Percentiles rank a stretch among this genome's conserved stretches.
Conservation (phyloP, 2,888 invertebrate genomes). For the Nowickia ferox region DNA sequence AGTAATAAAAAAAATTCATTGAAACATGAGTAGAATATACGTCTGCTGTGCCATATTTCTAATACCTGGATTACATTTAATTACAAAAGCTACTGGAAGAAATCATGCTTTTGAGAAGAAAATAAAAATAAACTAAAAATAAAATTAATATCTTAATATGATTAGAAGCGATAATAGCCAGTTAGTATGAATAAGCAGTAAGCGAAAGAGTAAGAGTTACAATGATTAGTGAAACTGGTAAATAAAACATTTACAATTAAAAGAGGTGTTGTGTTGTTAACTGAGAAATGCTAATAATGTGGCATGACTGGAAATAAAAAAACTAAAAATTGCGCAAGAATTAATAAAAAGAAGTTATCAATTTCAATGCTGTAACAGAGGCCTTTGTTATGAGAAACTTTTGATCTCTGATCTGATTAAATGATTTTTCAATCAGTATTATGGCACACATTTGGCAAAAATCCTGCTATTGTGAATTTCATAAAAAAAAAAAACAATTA, state of each 20-base stretch:
- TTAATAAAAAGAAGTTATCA: too few relatives aligned
- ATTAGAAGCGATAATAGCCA: conserved; percentile 4
- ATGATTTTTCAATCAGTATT: too few relatives aligned
- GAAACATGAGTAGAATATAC: background rate
- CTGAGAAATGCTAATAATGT: background rate
- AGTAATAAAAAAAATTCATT: conserved; percentile 7
- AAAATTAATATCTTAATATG: background rate
- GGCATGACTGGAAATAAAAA: background rate
- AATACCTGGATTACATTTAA: conserved; percentile 15
- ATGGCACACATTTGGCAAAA: too few relatives aligned
- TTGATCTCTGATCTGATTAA: too few relatives aligned
- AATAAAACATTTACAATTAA: background rate
- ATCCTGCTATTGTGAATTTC: too few relatives aligned
- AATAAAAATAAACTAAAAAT: conserved; percentile 1
- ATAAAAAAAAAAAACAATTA: too few relatives aligned
- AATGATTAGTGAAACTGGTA: background rate
- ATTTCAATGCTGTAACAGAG: too few relatives aligned
- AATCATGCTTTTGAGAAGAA: conserved; percentile 22
- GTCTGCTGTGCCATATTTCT: conserved; percentile 18
- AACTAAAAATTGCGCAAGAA: background rate
- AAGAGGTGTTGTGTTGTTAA: background rate
- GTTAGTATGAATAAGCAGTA: background rate
- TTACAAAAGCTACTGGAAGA: background rate
- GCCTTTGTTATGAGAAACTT: too few relatives aligned
- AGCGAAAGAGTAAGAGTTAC: background rate